Base-by-base conservation (phyloP, 2,113 vertebrate genomes). In the Ailurus styani region DNA sequence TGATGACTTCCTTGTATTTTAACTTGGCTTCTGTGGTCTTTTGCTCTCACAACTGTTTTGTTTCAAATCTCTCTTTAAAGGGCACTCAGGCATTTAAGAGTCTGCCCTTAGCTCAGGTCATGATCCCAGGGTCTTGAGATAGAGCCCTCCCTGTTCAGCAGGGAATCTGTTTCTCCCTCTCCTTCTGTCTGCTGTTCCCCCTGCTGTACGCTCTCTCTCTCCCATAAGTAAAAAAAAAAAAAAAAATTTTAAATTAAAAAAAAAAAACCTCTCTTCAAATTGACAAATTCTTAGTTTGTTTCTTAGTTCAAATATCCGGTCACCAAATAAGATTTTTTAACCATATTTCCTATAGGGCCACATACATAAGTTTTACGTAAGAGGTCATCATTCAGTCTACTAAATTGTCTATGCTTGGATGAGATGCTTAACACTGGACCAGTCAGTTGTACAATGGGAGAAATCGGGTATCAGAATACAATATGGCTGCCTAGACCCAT, bases 401-500 rank as follows among this genome's bases (percentile, higher is more conserved):
- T 68, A 90, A 72, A n/a, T 62, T 84, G 37, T 17, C n/a, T 62
- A 73, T 40, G 7, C 15, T 37, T 60, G 8, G 27, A 15, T 66
- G 57, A 82, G 25, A 8, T 86, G 1, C 31, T 89, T 37, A 72
- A 37, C 12, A 21, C 0, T 70, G 34, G 14, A 45, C 12, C 15
- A 68, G 11, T 45, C 20, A 6, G 3, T 5, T 64, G 9, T 15
- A 54, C 40, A 62, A 54, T 55, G 14, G 12, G n/a, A 79, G 52
- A 7, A 0, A 3, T 2, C 31, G 40, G 9, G 3, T 52, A 8
- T 47, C 13, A 52, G 21, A 18, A 29, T 66, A 6, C 29, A 72
- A 7, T 3, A 42, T n/a, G 6, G 29, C 25, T 52, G 6, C 31
- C 2, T 3, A 23, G 31, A 40, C 0, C 12, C 7, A 37, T 54